Base-by-base conservation (phyloP, 2,888 invertebrate genomes). In the Andrena praecox region DNA sequence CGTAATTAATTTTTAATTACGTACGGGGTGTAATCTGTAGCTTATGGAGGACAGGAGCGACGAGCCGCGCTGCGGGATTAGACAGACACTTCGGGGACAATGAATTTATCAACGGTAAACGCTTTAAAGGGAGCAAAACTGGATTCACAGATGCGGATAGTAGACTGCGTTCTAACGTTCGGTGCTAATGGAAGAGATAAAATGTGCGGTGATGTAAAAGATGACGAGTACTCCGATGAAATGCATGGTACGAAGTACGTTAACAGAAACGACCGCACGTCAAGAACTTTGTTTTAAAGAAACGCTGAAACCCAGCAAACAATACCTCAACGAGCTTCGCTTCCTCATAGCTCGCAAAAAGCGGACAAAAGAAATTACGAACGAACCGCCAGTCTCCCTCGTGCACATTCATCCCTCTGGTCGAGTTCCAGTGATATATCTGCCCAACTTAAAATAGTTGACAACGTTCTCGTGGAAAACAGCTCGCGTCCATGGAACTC, bases 401-500 rank as follows among this genome's bases (percentile, higher is more conserved):
- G 35, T 24, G 50, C 24, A 52, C 35, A n/a, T 12, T 33, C 6
- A 33, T 52, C 27, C 16, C 2, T 31, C 16, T 12, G 5, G 24
- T 8, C 20, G n/a, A 60, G 24, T n/a, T 2, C 4, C 62, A 27
- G 16, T 67, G 35, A 78, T 78, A 75, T 68, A 68, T 78, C 75
- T 75, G 27, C 52, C n/a, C n/a, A 12, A 35, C 67, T 77, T 64
- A 71, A 80, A 71, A 66, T 77, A 66, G 77, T 80, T 66, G 70
- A 80, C 77, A 76, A 69, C 59, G 35, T 59, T 62, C 54, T 80
- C 66, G 48, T 62, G 27, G 56, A 72, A 64, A 64, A 60, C 50
- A 71, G 31, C 42, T 20, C 67, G 10, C 42, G 67, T 33, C 52
- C 54, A 56, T 64, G 29, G 27, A 27, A 64, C 56, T 66, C 27